Conservation (phyloP, 1,140 invertebrate species). For the Ceratosolen fusciceps region DNA sequence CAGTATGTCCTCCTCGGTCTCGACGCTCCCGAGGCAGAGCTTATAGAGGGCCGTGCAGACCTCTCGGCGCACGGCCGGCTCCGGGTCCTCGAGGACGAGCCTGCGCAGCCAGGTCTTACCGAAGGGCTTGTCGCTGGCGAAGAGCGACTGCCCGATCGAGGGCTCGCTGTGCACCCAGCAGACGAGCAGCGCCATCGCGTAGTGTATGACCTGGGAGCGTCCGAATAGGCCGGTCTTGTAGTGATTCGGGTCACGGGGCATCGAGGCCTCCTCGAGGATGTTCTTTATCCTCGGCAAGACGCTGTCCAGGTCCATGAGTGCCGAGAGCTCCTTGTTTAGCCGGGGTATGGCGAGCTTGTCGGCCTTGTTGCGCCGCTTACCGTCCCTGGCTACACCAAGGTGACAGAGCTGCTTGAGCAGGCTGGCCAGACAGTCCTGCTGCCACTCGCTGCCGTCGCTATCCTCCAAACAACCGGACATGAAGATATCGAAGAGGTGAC, state of each 20-base stretch:
- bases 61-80: conserved; percentile 88
- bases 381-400: conserved; percentile 79
- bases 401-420: conserved; percentile 88
- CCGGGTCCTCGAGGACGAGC: conserved; percentile 86
- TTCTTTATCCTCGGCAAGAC: conserved; percentile 87
- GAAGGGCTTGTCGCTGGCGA: conserved; percentile 76
- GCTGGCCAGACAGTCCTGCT: conserved; percentile 92
- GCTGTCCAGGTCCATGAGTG: conserved; percentile 86
- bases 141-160: conserved; percentile 76
- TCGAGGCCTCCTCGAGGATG: conserved; percentile 88
- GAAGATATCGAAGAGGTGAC: conserved; percentile 92
- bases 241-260: conserved; percentile 82
- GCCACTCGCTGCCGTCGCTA: conserved; percentile 88
- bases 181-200: conserved; percentile 84
- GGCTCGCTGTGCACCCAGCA: conserved; percentile 87
- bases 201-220: conserved; percentile 86
- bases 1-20: conserved; percentile 74
- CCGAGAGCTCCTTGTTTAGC: conserved; percentile 81
- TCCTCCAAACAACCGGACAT: conserved; percentile 81
- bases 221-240: conserved; percentile 92
- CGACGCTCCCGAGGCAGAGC: conserved; percentile 82
- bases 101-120: conserved; percentile 78
- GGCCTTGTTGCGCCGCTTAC: conserved; percentile 68
- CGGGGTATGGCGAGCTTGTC: conserved; percentile 79
- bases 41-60: conserved; percentile 90